Evolutionary conservation across 2,113 vertebrate genomes (phyloP), one percentile per base, ranked within the genome.

Genomic region (Nestor notabilis): DNA sequence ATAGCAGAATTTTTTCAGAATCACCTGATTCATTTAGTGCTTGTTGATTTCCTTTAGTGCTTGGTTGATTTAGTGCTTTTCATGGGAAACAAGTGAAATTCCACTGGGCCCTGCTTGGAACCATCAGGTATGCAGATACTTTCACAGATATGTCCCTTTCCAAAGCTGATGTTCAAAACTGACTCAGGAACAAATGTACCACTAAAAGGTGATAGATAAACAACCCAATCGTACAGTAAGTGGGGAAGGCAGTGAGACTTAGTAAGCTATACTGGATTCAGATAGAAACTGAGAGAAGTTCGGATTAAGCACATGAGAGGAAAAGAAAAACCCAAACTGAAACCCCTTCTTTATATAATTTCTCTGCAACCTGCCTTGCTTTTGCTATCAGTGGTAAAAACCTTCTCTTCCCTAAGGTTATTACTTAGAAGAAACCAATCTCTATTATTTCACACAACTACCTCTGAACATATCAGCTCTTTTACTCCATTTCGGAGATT

Each of bases 391-490:
- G 10, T 75, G 47, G 43, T 79, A 64, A 71, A 95, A 94, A 27
- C 2, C 1, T 63, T 83, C 79, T 79, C 65, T 91, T 92, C 63
- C 80, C 47, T 91, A 55, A 87, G 65, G 50, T 63, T 64, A 39
- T 95, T 93, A 83, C 76, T 93, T 83, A 83, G 64, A 55, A 83
- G 6, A 17, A 94, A 84, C 74, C 1, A 0, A 68, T 84, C 43
- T 89, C 72, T 70, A 19, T 75, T 94, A 87, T 95, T 95, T 72
- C 55, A 71, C 2, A 2, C 89, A 82, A 82, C 95, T 97, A 82
- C 83, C 39, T 82, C 65, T 68, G 87, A 89, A 87, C 39, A 29
- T 78, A 84, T 16, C 50, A 46, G 63, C 39, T 87, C 60, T 96
- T 93, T 52, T 49, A 39, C 77, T 89, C 49, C 0, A 0, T 77